phyloP scores from a whole-genome alignment of 2,888 invertebrate genomes.

The Heliothis peltigera region DNA sequence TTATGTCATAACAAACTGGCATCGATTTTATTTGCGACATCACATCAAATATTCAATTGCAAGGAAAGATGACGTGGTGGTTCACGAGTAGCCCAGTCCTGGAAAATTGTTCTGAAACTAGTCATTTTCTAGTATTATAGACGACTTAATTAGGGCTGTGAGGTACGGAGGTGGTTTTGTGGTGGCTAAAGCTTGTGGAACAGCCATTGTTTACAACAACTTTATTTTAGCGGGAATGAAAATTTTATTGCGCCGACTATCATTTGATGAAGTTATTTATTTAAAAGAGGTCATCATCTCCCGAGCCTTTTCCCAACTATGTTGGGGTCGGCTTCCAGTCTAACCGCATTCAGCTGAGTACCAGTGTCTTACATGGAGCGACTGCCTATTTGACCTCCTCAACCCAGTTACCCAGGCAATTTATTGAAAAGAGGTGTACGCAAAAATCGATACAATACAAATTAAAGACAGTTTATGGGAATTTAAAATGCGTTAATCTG shows the following conservation, averaged over 20 bases:
- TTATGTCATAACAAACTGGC: conserved; percentile 16
- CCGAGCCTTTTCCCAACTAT: no score
- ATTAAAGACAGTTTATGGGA: background rate
- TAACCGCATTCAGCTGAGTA: no score
- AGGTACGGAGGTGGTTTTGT: background rate
- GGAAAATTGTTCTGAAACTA: background rate
- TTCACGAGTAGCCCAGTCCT: conserved; percentile 2
- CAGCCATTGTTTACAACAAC: background rate
- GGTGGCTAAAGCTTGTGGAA: background rate
- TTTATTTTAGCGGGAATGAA: no score
- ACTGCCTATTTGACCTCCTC: no score
- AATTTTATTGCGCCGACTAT: background rate
- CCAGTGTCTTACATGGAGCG: no score
- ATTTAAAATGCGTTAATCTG: background rate
- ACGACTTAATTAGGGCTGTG: conserved; percentile 21
- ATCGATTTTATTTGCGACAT: conserved; percentile 52
- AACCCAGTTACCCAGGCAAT: no score
- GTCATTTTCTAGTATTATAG: conserved; percentile 32
- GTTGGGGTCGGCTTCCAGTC: no score
- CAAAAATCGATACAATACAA: no score
- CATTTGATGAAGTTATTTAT: no score
- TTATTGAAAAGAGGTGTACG: no score
- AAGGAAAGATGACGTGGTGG: conserved; percentile 35
- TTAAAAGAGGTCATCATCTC: no score
- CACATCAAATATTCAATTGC: conserved; percentile 25